phyloP scores from a whole-genome alignment of 2,113 vertebrate species.

The Mionectes macconnelli region DNA sequence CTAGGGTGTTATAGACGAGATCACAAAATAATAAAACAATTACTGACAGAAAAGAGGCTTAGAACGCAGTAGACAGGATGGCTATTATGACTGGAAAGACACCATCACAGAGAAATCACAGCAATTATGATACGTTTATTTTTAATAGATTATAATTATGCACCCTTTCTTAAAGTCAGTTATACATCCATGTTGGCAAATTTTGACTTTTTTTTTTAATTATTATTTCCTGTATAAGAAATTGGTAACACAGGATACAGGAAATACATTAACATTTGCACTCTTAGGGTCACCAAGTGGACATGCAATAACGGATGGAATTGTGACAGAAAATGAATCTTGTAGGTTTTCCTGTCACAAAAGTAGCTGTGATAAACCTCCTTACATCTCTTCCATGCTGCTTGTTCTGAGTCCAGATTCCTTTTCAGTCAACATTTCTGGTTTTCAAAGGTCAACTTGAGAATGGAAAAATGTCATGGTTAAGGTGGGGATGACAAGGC shows the following conservation, averaged over 20 bases:
- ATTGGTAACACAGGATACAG: background rate
- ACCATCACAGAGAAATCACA: background rate
- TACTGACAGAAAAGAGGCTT: background rate
- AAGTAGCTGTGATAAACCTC: background rate
- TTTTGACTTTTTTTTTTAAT: background rate
- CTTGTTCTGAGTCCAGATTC: background rate
- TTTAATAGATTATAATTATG: background rate
- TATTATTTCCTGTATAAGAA: background rate
- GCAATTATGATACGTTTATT: background rate
- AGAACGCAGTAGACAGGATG: background rate
- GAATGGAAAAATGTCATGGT: background rate
- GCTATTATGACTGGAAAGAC: background rate
- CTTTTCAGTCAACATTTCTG: background rate
- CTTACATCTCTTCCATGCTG: accelerated
- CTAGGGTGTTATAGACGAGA: background rate
- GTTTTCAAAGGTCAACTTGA: background rate
- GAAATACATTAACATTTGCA: background rate
- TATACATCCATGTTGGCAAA: background rate
- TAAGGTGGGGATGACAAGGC: no score
- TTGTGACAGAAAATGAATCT: background rate
- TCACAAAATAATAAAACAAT: background rate
- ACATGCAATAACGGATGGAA: background rate
- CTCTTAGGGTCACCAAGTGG: background rate
- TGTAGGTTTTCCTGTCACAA: background rate
- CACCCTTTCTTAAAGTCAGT: background rate